Evolutionary conservation across 2,113 vertebrate genomes (phyloP).

Genomic region (Axis porcinus): DNA sequence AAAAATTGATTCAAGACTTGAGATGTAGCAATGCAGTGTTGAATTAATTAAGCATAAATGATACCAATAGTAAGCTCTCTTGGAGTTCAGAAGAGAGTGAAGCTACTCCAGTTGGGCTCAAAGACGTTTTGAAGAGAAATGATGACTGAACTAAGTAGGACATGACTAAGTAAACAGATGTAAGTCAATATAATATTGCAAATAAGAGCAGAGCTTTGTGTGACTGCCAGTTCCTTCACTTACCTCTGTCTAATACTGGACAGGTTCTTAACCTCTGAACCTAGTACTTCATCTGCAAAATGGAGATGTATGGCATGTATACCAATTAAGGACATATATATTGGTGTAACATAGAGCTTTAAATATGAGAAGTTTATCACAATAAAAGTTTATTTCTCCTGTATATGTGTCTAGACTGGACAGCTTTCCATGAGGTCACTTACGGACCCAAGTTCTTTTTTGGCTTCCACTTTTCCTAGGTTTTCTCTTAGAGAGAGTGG

Average conservation of each 20-base stretch:
- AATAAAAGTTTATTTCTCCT: neutral
- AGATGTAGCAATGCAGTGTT: neutral
- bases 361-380: constrained; percentile 9
- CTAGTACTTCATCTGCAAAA: constrained; percentile 24
- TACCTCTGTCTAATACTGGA: neutral
- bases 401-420: neutral
- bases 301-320: neutral
- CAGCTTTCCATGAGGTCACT: neutral
- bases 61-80: neutral
- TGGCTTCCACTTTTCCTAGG: neutral
- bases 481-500: neutral
- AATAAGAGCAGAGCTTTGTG: neutral
- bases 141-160: neutral
- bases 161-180: neutral
- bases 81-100: neutral
- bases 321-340: neutral
- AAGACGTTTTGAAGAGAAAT: neutral
- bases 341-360: neutral
- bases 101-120: neutral
- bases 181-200: neutral
- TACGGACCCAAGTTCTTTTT: neutral
- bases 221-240: neutral
- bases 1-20: neutral
- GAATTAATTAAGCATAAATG: constrained; percentile 19
- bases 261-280: neutral